Evolutionary conservation across 1,140 invertebrate genomes (phyloP), one percentile per base, ranked within the genome.

Genomic region (Drosophila pectinifera): DNA sequence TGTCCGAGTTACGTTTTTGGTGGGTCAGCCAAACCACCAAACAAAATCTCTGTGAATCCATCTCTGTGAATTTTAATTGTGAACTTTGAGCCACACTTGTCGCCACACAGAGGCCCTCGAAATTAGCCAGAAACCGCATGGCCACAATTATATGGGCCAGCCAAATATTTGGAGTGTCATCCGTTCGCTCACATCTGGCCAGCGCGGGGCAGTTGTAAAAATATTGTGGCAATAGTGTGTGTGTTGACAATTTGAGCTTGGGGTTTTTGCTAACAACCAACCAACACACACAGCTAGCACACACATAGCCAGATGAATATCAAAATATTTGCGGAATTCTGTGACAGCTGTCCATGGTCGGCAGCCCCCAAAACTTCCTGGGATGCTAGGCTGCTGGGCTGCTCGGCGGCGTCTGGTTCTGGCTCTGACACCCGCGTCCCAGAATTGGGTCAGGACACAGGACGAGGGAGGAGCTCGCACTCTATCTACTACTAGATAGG

Each of bases 211-310:
- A 80, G 68, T 82, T 88, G 84, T 80, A 88, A 80, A 89, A 88
- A 88, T 88, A 88, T 88, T 89, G 76, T 89, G 79, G 77, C 84
- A 80, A 77, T 84, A 83, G 59, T 72, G 59, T 75, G 70, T 75
- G 61, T 65, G 67, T 72, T 83, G 84, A 78, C 83, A 88, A 88
- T 89, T 89, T 83, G 80, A 73, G 57, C 72, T 79, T 78, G 68
- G 70, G 62, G 56, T 59, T 88, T 83, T 79, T 70, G 59, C 42
- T 46, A 72, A 72, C 68, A 70, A 64, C 46, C 38, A 67, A 43
- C 46, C 14, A 16, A 46, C 48, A n/a, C n/a, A n/a, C n/a, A n/a
- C 48, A 34, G 4, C 28, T 36, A 55, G 14, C 5, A 55, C 43
- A 38, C 18, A 53, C 36, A 38, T n/a, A 38, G 7, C 42, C 54